phyloP scores from a whole-genome alignment of 2,113 vertebrate genomes.

The Neopipo cinnamomea region DNA sequence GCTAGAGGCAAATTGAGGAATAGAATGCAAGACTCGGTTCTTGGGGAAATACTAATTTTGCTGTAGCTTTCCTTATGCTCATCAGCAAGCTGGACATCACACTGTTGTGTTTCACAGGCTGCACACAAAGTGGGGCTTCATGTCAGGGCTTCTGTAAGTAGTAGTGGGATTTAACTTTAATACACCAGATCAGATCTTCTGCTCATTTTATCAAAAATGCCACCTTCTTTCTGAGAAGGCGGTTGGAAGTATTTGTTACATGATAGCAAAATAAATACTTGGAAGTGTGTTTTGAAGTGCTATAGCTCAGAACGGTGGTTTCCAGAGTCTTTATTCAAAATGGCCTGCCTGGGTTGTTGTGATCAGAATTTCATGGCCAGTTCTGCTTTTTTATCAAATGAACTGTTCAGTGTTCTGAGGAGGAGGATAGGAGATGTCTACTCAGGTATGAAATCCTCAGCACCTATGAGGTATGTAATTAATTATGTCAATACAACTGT shows the following conservation, averaged over 20 bases:
- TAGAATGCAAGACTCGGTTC: background rate
- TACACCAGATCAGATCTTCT: background rate
- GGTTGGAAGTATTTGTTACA: background rate
- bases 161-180: background rate
- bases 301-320: background rate
- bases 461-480: background rate
- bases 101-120: background rate
- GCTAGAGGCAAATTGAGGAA: background rate
- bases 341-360: background rate
- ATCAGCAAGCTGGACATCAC: background rate
- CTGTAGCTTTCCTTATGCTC: background rate
- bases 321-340: background rate
- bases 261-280: background rate
- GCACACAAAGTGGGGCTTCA: background rate
- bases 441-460: background rate
- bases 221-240: background rate
- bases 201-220: background rate
- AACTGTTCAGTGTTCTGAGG: background rate
- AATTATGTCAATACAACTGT: background rate
- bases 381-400: background rate
- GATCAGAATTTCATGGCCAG: background rate
- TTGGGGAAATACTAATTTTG: background rate
- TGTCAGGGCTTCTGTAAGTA: background rate
- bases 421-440: background rate
- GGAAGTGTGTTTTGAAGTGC: background rate